Percentiles rank a stretch among this genome's conserved stretches.
Evolutionary conservation across 2,888 invertebrate genomes (phyloP).

Genomic region (Cantharis rufa): DNA sequence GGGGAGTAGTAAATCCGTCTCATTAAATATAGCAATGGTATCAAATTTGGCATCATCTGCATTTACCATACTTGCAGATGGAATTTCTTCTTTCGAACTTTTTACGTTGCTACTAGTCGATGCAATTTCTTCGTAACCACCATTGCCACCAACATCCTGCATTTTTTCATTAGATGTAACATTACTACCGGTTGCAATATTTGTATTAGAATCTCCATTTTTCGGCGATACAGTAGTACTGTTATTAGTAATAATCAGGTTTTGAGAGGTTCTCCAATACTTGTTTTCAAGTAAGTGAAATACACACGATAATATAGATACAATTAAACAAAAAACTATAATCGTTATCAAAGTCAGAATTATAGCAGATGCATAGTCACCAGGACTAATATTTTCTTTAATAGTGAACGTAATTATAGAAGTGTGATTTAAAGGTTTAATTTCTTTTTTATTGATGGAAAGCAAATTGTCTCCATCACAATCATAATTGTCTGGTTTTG

Average conservation of each 20-base stretch:
- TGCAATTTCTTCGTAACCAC: not conserved
- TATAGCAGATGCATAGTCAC: slow-evolving; percentile 65
- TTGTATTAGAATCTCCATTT: too few relatives aligned
- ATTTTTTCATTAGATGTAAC: too few relatives aligned
- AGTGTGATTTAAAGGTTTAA: slow-evolving; percentile 33
- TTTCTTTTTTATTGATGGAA: slow-evolving; percentile 38
- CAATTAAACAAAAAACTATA: slow-evolving; percentile 57
- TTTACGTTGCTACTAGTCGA: not conserved
- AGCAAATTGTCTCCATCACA: slow-evolving; percentile 51
- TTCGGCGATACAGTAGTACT: too few relatives aligned
- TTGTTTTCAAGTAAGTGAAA: slow-evolving; percentile 9
- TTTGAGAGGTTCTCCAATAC: not conserved
- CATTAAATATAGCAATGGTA: not conserved
- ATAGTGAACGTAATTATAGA: slow-evolving; percentile 59
- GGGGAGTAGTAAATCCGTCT: not conserved
- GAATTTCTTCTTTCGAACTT: not conserved
- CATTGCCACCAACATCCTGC: too few relatives aligned
- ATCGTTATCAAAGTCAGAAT: slow-evolving; percentile 61
- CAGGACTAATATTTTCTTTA: slow-evolving; percentile 61
- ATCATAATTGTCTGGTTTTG: slow-evolving; percentile 68
- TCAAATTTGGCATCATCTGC: not conserved
- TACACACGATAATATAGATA: slow-evolving; percentile 52
- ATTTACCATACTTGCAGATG: not conserved
- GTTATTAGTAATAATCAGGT: not conserved
- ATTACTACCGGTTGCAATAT: too few relatives aligned